Percentiles rank a stretch among this genome's conserved stretches.
Conservation (phyloP, 2,888 invertebrate species). For the Brachypalpus laphriformis region DNA sequence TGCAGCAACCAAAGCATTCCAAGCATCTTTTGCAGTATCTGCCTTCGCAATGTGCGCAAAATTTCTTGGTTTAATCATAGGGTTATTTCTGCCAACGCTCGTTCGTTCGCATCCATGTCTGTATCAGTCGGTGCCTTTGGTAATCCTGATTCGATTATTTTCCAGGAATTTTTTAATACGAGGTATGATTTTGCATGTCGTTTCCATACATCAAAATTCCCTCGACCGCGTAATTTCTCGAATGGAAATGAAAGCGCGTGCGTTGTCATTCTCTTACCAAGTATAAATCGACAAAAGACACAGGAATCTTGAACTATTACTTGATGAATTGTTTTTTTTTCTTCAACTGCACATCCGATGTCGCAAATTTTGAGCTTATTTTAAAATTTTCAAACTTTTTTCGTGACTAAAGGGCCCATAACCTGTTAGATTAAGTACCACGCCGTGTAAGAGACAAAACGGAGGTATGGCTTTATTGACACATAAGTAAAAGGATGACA, state of each 20-base stretch:
- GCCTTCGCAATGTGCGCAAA: conserved; percentile 72
- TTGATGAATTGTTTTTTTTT: background rate
- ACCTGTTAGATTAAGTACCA: too few relatives aligned
- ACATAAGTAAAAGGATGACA: too few relatives aligned
- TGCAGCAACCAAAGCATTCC: conserved; percentile 63
- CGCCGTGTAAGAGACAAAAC: too few relatives aligned
- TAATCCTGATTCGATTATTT: conserved; percentile 55
- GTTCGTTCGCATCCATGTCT: conserved; percentile 49
- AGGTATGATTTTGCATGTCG: conserved; percentile 75
- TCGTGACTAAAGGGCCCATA: background rate
- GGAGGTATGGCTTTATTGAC: too few relatives aligned
- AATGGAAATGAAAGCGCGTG: conserved; percentile 39
- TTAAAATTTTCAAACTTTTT: background rate
- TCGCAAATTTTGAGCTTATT: background rate
- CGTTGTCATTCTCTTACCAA: conserved; percentile 12
- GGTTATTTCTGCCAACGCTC: conserved; percentile 73
- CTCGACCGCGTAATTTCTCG: conserved; percentile 56
- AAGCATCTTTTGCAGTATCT: conserved; percentile 68
- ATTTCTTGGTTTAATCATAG: conserved; percentile 71
- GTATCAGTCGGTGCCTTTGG: conserved; percentile 29
- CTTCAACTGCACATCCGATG: too few relatives aligned
- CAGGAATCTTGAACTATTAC: background rate
- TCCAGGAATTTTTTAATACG: conserved; percentile 60
- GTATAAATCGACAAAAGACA: conserved; percentile 2
- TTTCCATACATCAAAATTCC: conserved; percentile 77